Conservation (phyloP, 1,140 invertebrate species). For the Centruroides vittatus region DNA sequence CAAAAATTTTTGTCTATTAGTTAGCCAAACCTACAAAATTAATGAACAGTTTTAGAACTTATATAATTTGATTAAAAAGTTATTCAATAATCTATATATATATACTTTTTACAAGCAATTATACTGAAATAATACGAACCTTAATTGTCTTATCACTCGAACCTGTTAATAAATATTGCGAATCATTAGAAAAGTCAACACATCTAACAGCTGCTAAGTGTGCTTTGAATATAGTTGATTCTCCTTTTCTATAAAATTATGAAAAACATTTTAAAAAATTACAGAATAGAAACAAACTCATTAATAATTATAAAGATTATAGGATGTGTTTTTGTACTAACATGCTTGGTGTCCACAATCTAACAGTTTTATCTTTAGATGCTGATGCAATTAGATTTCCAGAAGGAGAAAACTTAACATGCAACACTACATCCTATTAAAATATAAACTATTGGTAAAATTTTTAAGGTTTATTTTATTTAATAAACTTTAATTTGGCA, state of each 20-base stretch:
- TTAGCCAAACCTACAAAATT: conserved; percentile 36
- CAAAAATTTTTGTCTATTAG: conserved; percentile 50
- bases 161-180: conserved; percentile 53
- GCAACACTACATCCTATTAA: conserved; percentile 31
- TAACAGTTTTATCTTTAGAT: conserved; percentile 63
- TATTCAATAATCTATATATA: no score
- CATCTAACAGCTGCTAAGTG: conserved; percentile 62
- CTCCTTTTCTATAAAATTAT: conserved; percentile 27
- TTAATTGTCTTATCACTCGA: conserved; percentile 77
- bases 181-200: conserved; percentile 60
- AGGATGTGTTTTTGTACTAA: no score
- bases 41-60: background rate
- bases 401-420: conserved; percentile 58
- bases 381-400: conserved; percentile 66
- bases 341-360: conserved; percentile 64
- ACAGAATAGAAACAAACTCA: no score
- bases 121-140: background rate
- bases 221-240: conserved; percentile 55
- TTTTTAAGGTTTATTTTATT: background rate
- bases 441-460: background rate
- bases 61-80: background rate
- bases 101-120: no score
- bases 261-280: no score
- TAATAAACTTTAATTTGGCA: no score
- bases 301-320: no score